Conservation (phyloP, 2,797 vertebrate species). For the Pyrocephalus nanus region DNA sequence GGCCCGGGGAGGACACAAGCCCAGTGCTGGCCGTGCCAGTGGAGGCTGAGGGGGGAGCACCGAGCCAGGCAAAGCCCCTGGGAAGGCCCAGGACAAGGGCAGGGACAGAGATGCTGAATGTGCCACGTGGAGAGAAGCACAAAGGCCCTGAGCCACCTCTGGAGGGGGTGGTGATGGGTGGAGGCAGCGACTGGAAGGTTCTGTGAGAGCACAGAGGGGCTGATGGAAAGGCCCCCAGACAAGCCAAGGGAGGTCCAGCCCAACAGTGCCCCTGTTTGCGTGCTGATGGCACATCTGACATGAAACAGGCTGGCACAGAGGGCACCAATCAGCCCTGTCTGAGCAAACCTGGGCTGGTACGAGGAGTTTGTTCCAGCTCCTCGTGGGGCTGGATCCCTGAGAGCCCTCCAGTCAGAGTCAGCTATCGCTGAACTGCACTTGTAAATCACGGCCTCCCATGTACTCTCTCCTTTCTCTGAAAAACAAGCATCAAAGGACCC, state of each 20-base stretch:
- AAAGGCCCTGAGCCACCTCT: neutral
- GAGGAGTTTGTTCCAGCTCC: neutral
- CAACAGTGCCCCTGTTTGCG: neutral
- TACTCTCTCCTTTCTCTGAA: neutral
- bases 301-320: neutral
- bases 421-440: conserved; percentile 17
- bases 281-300: neutral
- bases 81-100: neutral
- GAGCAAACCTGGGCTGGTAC: neutral
- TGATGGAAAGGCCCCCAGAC: neutral
- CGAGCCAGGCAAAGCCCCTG: neutral
- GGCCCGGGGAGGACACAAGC: neutral
- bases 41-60: neutral
- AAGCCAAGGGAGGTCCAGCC: neutral
- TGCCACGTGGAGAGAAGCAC: neutral
- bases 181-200: neutral
- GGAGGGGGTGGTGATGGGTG: neutral
- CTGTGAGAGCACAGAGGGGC: neutral
- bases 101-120: neutral
- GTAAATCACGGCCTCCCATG: neutral
- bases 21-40: neutral
- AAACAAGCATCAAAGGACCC: conserved; percentile 31
- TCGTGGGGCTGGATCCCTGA: neutral
- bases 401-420: neutral
- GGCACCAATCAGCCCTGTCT: neutral